Evolutionary conservation across 1,140 invertebrate genomes (phyloP).

Genomic region (Drosophila melanogaster): DNA sequence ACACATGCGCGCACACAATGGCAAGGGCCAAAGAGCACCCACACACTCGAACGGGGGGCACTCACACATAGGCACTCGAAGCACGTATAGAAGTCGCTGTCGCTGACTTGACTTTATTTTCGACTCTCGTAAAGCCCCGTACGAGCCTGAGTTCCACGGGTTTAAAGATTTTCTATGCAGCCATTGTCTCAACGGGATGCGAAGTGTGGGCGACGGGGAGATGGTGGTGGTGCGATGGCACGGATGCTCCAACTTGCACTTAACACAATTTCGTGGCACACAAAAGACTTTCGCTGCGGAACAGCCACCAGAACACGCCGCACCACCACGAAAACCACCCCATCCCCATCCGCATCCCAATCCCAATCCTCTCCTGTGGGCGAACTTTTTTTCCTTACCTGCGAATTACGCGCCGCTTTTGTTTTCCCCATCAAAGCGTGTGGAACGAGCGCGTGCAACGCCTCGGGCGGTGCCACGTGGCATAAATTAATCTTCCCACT

Average conservation of each 20-base stretch:
- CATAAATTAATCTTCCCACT: conserved; percentile 78
- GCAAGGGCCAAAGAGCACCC: conserved; percentile 51
- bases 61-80: conserved; percentile 60
- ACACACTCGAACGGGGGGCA: conserved; percentile 22
- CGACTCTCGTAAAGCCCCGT: conserved; percentile 46
- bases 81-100: conserved; percentile 67
- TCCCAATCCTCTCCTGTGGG: conserved; percentile 8
- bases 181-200: conserved; percentile 55
- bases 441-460: conserved; percentile 71
- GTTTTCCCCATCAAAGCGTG: conserved; percentile 69
- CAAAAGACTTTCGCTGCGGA: conserved; percentile 80
- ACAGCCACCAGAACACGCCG: conserved; percentile 23
- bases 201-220: background rate
- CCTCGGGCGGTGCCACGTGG: conserved; percentile 69
- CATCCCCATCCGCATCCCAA: background rate
- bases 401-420: conserved; percentile 55
- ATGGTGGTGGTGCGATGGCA: conserved; percentile 12
- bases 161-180: conserved; percentile 74
- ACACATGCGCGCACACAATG: conserved; percentile 14
- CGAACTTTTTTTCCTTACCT: conserved; percentile 45
- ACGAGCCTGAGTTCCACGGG: conserved; percentile 8
- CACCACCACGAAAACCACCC: conserved; percentile 9
- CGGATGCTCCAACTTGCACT: conserved; percentile 74
- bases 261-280: conserved; percentile 78
- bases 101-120: conserved; percentile 81